Evolutionary conservation across 2,113 vertebrate genomes (phyloP).

Genomic region (Eurypyga helias): DNA sequence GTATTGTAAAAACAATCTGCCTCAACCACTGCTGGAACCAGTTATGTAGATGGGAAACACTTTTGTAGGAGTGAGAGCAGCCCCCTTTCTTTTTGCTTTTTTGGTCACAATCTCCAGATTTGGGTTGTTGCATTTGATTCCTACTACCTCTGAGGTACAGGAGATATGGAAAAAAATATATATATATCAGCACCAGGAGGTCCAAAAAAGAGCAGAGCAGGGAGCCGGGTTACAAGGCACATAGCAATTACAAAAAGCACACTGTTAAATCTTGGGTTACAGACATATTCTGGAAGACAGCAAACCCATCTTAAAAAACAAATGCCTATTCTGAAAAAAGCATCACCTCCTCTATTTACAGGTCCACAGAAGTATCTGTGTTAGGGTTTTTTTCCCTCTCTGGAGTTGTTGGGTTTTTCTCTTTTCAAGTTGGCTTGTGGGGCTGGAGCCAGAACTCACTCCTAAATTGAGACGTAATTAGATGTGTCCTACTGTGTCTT

Average conservation of each 20-base stretch:
- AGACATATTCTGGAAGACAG: neutral
- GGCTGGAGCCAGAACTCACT: neutral
- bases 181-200: neutral
- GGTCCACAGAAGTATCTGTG: neutral
- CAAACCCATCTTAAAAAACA: neutral
- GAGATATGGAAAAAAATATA: neutral
- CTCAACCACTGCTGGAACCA: neutral
- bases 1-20: conserved; percentile 7
- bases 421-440: neutral
- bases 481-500: neutral
- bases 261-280: neutral
- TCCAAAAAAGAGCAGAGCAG: neutral
- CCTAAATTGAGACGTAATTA: neutral
- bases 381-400: neutral
- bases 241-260: neutral
- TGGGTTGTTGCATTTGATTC: neutral
- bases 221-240: neutral
- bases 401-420: accelerated
- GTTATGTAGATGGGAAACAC: neutral
- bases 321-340: neutral
- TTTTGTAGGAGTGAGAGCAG: neutral
- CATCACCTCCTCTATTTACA: neutral
- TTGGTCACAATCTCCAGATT: neutral
- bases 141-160: neutral
- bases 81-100: neutral